Base-by-base conservation (phyloP, 2,888 invertebrate genomes). In the Chrysotoxum bicinctum region DNA sequence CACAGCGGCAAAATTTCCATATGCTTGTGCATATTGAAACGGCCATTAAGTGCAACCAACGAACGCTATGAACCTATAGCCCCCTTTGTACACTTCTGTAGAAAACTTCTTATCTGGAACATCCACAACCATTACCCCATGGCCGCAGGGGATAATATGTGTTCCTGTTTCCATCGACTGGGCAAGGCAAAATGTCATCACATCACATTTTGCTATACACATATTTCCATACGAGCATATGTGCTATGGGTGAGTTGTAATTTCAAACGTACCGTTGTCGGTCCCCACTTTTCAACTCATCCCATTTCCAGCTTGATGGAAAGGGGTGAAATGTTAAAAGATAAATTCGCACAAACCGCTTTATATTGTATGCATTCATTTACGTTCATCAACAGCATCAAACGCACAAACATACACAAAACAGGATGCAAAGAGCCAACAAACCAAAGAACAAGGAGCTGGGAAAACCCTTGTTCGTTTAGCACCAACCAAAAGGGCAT, bases 291-390 rank as follows among this genome's bases (percentile, higher is more conserved):
- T 0, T 32, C 3, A 16, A n/a, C 16, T 45, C 30, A 43, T 48
- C 4, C 35, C 10, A 4, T n/a, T 48, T n/a, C 9, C 16, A 10
- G 43, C 1, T 1, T 16, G 0, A 48, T 2, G 56, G 10, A 23
- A 16, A 56, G 26, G 37, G 74, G 60, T 54, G 45, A 62, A 80
- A 66, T 70, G 80, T 72, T 75, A 80, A 72, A 74, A 66, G 69
- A 83, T 69, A 84, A 84, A 79, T 70, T 79, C 66, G 58, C 83
- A 43, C 56, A 64, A 79, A 79, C 64, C 64, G 56, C 56, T 79
- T 84, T 48, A 70, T 72, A 68, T 58, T 70, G 78, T 54, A 70
- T 60, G 56, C 74, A 70, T 69, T 35, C 74, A 23, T 69, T 43
- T 69, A 70, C 62, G 60, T 62, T 82, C 68, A 77, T 23, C 60